Evolutionary conservation across 92 coral and sea anemone species (phyloP).

Genomic region (Palythoa caribaeorum): DNA sequence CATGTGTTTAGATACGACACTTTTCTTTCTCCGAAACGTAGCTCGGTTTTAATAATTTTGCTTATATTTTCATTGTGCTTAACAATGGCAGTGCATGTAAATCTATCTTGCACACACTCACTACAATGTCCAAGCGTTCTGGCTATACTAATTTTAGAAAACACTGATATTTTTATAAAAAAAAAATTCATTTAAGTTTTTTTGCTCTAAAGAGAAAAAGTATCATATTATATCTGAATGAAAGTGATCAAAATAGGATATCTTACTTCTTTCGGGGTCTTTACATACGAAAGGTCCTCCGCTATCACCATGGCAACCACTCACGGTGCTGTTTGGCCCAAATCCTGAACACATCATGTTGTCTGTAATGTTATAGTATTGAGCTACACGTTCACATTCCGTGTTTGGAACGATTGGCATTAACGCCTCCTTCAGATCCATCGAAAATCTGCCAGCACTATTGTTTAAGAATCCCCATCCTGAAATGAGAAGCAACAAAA

Average conservation of each 20-base stretch:
- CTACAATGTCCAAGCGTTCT: too few relatives aligned
- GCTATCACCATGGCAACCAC: constrained; percentile 21
- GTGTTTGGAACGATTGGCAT: constrained; percentile 21
- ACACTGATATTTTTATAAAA: too few relatives aligned
- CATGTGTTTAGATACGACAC: too few relatives aligned
- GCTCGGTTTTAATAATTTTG: too few relatives aligned
- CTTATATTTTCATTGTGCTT: too few relatives aligned
- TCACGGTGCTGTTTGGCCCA: constrained; percentile 11
- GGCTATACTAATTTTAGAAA: too few relatives aligned
- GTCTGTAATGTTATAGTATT: not conserved
- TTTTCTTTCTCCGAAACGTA: too few relatives aligned
- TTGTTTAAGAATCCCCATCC: not conserved
- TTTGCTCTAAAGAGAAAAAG: too few relatives aligned
- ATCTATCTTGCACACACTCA: too few relatives aligned
- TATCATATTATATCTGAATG: too few relatives aligned
- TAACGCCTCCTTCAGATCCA: not conserved
- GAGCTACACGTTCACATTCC: not conserved
- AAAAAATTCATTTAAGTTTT: too few relatives aligned
- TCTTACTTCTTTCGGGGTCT: constrained; percentile 27
- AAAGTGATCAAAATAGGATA: not conserved
- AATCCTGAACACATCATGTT: constrained; percentile 36
- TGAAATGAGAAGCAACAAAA: not conserved
- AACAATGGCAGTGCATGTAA: too few relatives aligned
- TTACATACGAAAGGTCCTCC: constrained; percentile 25
- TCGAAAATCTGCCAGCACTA: not conserved